These are phyloP conservation scores for Pangasius larnaudii DNA, from an alignment of 2,797 vertebrate genomes.

Conservation along the genomic window DNA sequence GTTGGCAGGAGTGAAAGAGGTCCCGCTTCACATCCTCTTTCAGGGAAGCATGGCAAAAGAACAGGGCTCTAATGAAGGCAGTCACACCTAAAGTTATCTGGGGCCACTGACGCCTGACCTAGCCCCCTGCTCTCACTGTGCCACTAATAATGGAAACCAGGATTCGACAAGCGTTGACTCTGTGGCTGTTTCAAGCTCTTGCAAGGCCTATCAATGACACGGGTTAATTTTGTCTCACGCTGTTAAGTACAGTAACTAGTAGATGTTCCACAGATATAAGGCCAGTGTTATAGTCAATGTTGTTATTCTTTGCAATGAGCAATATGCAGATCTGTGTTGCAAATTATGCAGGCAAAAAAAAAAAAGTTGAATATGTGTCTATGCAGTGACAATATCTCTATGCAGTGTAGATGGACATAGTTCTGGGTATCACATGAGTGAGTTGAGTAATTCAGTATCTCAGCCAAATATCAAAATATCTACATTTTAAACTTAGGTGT, in stretches of 20 bases:
- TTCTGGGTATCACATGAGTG: not conserved
- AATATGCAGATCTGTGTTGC: conserved; percentile 68
- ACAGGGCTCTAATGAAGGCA: conserved; percentile 91
- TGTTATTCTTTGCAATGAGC: conserved; percentile 66
- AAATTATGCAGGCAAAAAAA: conserved; percentile 63
- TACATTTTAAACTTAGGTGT: not conserved
- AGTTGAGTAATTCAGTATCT: not conserved
- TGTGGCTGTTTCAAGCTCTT: conserved; percentile 85
- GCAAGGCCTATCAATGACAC: conserved; percentile 87
- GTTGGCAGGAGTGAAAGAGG: conserved; percentile 89
- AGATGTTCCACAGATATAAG: conserved; percentile 83
- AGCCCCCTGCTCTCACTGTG: conserved; percentile 77
- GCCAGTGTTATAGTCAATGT: conserved; percentile 66
- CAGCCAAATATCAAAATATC: not conserved
- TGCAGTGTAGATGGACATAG: not conserved
- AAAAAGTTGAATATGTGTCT: not conserved
- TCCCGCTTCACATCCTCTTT: conserved; percentile 80
- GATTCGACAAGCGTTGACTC: conserved; percentile 79
- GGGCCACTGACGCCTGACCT: conserved; percentile 84
- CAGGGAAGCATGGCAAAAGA: conserved; percentile 75
- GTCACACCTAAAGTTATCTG: conserved; percentile 94
- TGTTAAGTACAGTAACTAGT: conserved; percentile 85
- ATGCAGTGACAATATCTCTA: not conserved
- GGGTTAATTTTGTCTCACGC: conserved; percentile 87
- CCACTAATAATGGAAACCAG: conserved; percentile 90